Base-by-base conservation (phyloP, 2,888 invertebrate species). In the Apamea sordens region DNA sequence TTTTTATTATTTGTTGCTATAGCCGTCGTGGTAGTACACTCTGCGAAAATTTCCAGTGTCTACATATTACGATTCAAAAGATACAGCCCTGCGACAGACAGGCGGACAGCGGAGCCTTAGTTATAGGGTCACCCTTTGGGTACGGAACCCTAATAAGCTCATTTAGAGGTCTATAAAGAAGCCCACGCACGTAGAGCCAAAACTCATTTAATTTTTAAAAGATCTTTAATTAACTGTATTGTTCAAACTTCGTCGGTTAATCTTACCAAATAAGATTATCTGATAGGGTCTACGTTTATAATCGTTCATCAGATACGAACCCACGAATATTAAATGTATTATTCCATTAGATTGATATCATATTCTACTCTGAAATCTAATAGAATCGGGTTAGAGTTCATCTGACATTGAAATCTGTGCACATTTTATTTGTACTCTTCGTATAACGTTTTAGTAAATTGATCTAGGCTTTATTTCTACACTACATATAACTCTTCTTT, bases 261-360 rank as follows among this genome's bases (percentile, higher is more conserved):
- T 83, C 47, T 65, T 44, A 56, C 56, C 56, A 65, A 73, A 73
- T 73, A 63, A 64, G 41, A 76, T 81, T 69, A 85, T 81, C 69
- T 61, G 69, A 85, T 83, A 69, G 41, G 56, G 44, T 72, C 82
- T 73, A 70, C 41, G 69, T 80, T 69, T 28, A 65, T 72, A 73
- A 76, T 70, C 59, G 65, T 69, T 73, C 77, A 71, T 74, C 59
- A 77, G 56, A 68, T 76, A 64, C 78, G 67, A 69, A 65, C 36
- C 70, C 77, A 75, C 75, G 63, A 77, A 83, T 64, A 73, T 76
- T 63, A n/a, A 75, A 64, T 67, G 50, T 75, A 70, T 85, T 84
- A 56, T 81, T 85, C 24, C 24, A 70, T 70, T 56, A 85, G 69
- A 81, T 83, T 56, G 61, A 63, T 65, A 73, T 76, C 69, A 44